Conservation (phyloP, 2,888 invertebrate species). For the Drosophila cracens region DNA sequence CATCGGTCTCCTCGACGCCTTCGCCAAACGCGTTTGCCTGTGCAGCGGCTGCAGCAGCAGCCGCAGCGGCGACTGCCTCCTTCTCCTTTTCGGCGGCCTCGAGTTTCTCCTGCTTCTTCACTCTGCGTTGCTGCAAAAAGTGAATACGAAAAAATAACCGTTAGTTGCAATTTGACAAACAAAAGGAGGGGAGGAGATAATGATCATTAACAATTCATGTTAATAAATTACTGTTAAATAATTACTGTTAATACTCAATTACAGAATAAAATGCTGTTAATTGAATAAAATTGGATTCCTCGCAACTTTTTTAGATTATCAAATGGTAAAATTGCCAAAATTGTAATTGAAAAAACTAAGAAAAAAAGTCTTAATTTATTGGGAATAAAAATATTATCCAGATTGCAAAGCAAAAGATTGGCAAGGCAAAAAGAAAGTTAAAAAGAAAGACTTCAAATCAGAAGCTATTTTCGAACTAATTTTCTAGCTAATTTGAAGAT, state of each 20-base stretch:
- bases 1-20: slow-evolving; percentile 91
- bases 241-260: slow-evolving; percentile 84
- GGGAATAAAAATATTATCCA: neutral
- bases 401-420: neutral
- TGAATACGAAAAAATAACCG: neutral
- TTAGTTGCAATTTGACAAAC: neutral
- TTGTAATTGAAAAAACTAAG: slow-evolving; percentile 86
- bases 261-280: slow-evolving; percentile 88
- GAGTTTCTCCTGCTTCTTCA: slow-evolving; percentile 89
- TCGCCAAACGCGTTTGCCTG: slow-evolving; percentile 68
- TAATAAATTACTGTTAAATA: neutral
- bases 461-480: neutral
- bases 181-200: neutral
- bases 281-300: slow-evolving; percentile 87
- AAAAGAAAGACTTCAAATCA: neutral
- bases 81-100: slow-evolving; percentile 88
- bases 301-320: slow-evolving; percentile 86
- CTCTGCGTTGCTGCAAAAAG: slow-evolving; percentile 87
- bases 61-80: slow-evolving; percentile 87
- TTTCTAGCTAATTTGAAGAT: neutral
- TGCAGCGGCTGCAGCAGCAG: slow-evolving; percentile 86
- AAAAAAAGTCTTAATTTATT: neutral
- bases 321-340: slow-evolving; percentile 85
- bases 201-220: neutral
- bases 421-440: neutral